Base-by-base conservation (phyloP, 2,113 vertebrate species). In the Phoenicopterus ruber region DNA sequence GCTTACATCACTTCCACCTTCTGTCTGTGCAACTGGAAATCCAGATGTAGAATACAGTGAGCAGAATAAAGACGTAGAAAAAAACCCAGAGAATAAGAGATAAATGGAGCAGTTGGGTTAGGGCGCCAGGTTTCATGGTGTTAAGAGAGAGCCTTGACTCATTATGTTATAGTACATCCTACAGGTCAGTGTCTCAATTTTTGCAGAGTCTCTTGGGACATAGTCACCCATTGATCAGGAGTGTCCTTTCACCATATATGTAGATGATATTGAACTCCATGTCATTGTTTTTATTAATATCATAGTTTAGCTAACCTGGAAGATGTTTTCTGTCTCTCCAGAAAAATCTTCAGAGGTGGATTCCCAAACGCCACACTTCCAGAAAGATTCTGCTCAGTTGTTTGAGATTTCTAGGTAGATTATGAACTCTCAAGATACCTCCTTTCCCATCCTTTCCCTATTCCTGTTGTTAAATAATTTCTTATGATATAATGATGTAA, bases 101-200 rank as follows among this genome's bases (percentile, higher is more conserved):
- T 25, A 85, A 46, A 69, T 54, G 18, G 20, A 82, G 36, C 2
- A 50, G 34, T 29, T 18, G 66, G 31, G 14, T 61, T 52, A 76
- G 54, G 0, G 0, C 76, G 18, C 31, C 40, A 32, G 34, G 22
- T 66, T 91, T 66, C 8, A 1, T n/a, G 28, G 11, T 13, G 3
- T 69, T 88, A 57, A 54, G 52, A 70, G 21, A 69, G 20, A 26
- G 11, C 10, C 20, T 86, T 77, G n/a, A 42, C 19, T 90, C 15
- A 4, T 50, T 80, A 29, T 24, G 17, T 65, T 72, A 13, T 6
- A 22, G 21, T 31, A 19, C 12, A 22, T 65, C 24, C 19, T 54
- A 13, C 55, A 11, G 26, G 14, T 65, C 76, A 62, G 6, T 36
- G 11, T 78, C n/a, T 81, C 58, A 50, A 3, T 29, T 74, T 63